Evolutionary conservation across 2,113 vertebrate genomes (phyloP).

Genomic region (Mesitornis unicolor): DNA sequence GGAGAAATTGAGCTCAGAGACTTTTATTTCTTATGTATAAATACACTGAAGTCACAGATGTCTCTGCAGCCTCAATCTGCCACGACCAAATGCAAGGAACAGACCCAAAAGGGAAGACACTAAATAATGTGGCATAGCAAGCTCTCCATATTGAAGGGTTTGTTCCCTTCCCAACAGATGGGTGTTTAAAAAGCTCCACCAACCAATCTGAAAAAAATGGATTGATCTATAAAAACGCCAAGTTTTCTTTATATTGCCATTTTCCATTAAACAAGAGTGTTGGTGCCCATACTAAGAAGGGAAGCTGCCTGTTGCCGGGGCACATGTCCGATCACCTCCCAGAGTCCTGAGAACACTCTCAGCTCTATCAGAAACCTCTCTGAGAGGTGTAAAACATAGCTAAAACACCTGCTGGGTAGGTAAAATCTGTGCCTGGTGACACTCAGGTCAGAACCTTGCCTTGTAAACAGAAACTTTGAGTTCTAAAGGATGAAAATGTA

Average conservation of each 20-base stretch:
- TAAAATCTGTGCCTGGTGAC: neutral
- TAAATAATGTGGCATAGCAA: neutral
- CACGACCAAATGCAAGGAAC: conserved; percentile 24
- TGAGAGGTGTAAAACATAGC: neutral
- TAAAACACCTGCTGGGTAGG: neutral
- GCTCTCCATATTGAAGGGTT: neutral
- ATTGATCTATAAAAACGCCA: neutral
- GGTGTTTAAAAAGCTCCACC: neutral
- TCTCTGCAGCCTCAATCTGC: conserved; percentile 37
- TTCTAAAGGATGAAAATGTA: neutral
- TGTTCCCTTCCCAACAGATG: neutral
- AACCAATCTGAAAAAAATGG: neutral
- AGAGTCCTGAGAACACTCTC: neutral
- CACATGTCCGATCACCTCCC: neutral
- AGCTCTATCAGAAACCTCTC: neutral
- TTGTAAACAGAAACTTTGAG: neutral
- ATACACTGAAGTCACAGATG: conserved; percentile 48
- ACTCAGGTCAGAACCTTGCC: neutral
- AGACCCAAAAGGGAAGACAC: conserved; percentile 1
- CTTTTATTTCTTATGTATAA: conserved; percentile 42
- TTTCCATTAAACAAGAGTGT: neutral
- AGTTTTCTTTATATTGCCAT: neutral
- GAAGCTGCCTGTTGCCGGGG: neutral
- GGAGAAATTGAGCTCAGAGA: conserved; percentile 30
- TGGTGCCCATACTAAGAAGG: neutral